Conservation (phyloP, 2,113 vertebrate species). For the Antennarius striatus region DNA sequence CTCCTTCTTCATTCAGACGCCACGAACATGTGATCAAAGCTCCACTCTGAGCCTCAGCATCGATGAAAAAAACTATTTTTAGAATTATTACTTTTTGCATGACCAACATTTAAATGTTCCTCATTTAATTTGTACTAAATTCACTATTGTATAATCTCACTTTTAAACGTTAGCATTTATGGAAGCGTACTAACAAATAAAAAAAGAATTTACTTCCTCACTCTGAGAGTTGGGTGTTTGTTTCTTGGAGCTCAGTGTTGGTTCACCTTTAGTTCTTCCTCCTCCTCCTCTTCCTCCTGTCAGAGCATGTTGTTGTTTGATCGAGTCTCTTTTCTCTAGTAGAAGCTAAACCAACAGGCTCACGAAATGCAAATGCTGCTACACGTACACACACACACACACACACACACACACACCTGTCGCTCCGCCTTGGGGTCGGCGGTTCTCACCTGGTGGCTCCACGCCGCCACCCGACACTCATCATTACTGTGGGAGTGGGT, state of each 20-base stretch:
- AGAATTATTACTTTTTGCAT: background rate
- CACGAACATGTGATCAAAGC: too few relatives aligned
- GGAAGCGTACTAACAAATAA: constrained; percentile 29
- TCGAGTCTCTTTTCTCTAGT: constrained; percentile 29
- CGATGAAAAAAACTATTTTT: too few relatives aligned
- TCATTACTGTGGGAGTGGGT: constrained; percentile 57
- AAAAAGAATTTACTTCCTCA: constrained; percentile 7
- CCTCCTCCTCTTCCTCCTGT: background rate
- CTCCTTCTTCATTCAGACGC: too few relatives aligned
- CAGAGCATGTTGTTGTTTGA: background rate
- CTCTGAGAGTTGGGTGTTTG: constrained; percentile 5
- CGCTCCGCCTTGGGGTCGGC: constrained; percentile 21
- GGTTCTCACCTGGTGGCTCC: constrained; percentile 44
- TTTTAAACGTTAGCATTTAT: constrained; percentile 1
- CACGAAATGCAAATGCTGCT: constrained; percentile 67
- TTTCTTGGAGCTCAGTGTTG: background rate
- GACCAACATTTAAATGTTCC: constrained; percentile 9
- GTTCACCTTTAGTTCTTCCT: constrained; percentile 21
- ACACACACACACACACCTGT: constrained; percentile 67
- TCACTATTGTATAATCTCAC: background rate
- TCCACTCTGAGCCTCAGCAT: too few relatives aligned
- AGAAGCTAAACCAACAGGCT: constrained; percentile 75
- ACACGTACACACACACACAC: constrained; percentile 33
- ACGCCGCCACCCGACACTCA: constrained; percentile 58
- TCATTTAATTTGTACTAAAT: background rate